A percentile compares a stretch with the other conserved stretches of the same genome.
Evolutionary conservation across 2,113 vertebrate genomes (phyloP).

Genomic region (Engraulis encrasicolus): DNA sequence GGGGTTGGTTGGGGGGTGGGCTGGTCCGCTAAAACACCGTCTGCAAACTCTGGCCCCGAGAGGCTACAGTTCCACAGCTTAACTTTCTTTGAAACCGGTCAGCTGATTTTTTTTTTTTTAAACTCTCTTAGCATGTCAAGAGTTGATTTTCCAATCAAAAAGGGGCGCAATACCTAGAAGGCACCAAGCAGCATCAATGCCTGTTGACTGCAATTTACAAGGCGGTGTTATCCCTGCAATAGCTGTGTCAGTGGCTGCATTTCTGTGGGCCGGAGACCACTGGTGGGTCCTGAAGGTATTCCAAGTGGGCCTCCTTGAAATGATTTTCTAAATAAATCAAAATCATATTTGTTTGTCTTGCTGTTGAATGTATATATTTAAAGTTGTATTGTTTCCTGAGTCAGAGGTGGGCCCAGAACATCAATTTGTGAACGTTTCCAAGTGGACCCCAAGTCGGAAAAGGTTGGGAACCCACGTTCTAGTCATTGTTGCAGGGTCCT

Average conservation of each 20-base stretch:
- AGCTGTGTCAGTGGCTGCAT: conserved; percentile 40
- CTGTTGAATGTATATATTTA: too few species aligned
- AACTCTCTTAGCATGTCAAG: conserved; percentile 62
- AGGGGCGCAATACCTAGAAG: conserved; percentile 57
- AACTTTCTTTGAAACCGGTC: conserved; percentile 74
- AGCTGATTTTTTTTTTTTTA: conserved; percentile 67
- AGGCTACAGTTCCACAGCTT: conserved; percentile 72
- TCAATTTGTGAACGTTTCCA: too few species aligned
- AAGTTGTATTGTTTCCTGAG: too few species aligned
- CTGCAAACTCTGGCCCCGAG: conserved; percentile 63
- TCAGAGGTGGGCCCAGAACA: too few species aligned
- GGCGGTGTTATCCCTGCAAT: conserved; percentile 59
- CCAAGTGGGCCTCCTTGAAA: too few species aligned
- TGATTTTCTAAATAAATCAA: too few species aligned
- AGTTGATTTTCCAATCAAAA: conserved; percentile 67
- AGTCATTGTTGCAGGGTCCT: conserved; percentile 40
- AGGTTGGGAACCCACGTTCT: too few species aligned
- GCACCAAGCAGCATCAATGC: conserved; percentile 53
- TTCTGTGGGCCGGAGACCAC: too few species aligned
- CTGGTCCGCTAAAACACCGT: conserved; percentile 65
- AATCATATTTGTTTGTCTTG: too few species aligned
- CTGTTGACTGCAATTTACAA: conserved; percentile 60
- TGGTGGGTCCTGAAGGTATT: too few species aligned
- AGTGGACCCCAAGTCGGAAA: too few species aligned
- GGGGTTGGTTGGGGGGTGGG: too few species aligned